phyloP scores from a whole-genome alignment of 37 sponge, comb jelly and placozoan species.

The Haliclona indistincta region DNA sequence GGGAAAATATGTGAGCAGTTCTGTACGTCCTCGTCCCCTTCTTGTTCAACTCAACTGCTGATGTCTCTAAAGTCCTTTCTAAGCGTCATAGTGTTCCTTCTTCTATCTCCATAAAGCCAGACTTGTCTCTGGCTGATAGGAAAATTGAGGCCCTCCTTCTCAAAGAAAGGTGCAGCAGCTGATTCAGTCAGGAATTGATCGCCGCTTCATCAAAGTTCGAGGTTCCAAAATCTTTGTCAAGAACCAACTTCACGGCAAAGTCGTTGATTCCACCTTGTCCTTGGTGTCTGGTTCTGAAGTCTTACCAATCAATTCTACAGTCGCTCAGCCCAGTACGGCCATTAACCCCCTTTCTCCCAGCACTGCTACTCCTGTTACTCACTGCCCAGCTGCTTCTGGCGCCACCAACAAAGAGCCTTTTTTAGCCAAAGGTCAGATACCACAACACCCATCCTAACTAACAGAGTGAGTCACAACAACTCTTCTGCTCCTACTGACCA shows the following conservation, averaged over 20 bases:
- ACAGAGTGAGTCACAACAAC: too few species aligned
- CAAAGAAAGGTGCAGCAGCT: not conserved
- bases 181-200: not conserved
- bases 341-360: too few species aligned
- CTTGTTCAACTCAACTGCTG: not conserved
- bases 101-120: not conserved
- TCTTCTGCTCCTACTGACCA: too few species aligned
- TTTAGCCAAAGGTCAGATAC: too few species aligned
- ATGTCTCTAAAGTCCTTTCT: not conserved
- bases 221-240: not conserved
- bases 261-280: too few species aligned
- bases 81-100: not conserved
- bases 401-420: too few species aligned
- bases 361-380: too few species aligned
- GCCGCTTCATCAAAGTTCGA: not conserved
- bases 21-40: not conserved
- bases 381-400: too few species aligned
- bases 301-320: too few species aligned
- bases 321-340: too few species aligned
- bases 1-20: not conserved
- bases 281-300: too few species aligned
- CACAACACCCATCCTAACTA: too few species aligned
- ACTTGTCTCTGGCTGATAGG: not conserved
- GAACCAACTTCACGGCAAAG: not conserved
- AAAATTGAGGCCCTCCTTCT: not conserved